phyloP scores from a whole-genome alignment of 2,888 invertebrate species.

The Leptopilina syphax region DNA sequence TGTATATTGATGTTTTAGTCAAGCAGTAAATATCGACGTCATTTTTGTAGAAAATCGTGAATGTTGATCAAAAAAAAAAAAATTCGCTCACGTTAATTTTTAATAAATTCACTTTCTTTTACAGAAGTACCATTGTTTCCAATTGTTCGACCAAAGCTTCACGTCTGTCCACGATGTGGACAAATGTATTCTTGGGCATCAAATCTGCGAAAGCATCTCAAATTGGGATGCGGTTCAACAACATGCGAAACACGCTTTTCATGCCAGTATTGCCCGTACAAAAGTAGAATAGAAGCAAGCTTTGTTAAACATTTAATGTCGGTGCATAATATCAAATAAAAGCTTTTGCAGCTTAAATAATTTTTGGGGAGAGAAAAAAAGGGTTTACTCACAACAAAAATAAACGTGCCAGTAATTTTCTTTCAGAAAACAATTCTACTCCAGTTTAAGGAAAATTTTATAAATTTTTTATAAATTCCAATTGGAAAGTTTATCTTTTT shows the following conservation, averaged over 20 bases:
- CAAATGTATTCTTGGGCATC: constrained; percentile 76
- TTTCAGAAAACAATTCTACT: neutral
- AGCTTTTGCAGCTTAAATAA: neutral
- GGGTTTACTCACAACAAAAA: neutral
- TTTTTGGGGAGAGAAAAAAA: neutral
- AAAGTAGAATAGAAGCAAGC: constrained; percentile 75
- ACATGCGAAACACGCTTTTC: constrained; percentile 76
- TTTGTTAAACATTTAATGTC: constrained; percentile 74
- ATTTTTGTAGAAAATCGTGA: neutral
- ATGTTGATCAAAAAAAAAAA: neutral
- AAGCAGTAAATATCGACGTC: neutral
- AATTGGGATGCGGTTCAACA: constrained; percentile 75
- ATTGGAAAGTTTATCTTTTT: neutral
- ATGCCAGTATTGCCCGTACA: constrained; percentile 77
- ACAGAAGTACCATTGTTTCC: constrained; percentile 74
- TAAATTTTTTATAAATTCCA: no score
- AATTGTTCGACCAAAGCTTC: constrained; percentile 73
- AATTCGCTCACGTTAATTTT: neutral
- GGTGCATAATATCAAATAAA: constrained; percentile 76
- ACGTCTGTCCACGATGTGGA: constrained; percentile 75
- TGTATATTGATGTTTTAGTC: constrained; percentile 26
- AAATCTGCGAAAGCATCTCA: constrained; percentile 74
- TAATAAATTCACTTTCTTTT: constrained; percentile 57
- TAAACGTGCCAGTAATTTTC: neutral
- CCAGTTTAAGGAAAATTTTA: neutral